Base-by-base conservation (phyloP, 2,797 vertebrate genomes). In the Salmo trutta region DNA sequence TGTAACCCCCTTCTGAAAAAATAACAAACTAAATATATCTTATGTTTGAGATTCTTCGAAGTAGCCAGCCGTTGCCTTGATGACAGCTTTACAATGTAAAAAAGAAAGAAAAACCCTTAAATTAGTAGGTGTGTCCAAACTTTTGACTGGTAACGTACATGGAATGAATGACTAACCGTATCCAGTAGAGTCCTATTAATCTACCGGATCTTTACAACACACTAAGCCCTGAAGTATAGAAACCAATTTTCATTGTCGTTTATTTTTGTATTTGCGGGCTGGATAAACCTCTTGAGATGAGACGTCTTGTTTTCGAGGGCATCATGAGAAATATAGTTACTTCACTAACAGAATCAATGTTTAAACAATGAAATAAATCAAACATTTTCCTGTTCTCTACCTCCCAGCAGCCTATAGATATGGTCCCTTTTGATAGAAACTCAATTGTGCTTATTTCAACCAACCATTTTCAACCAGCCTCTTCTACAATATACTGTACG, bases 401-500 rank as follows among this genome's bases (percentile, higher is more conserved):
- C 75, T 75, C 7, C 21, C 52, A 77, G 77, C 29, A 71, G 31
- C 69, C 77, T 83, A 84, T 79, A 41, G 56, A n/a, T n/a, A 59
- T 21, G 83, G 81, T n/a, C 56, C 56, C 56, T 59, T 47, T 59
- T n/a, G 56, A 59, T 17, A 59, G 56, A 21, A 21, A 59, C 56
- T 59, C 19, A n/a, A 89, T 86, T 52, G 68, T 47, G 14, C 75
- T 87, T 73, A 78, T 90, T 90, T 86, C 36, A 66, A 65, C 77
- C 74, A 86, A 19, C 74, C 36, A 3, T 84, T 79, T 84, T 84
- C 84, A 87, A 86, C 87, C 84, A 76, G 84, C 86, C 51, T 19
- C 66, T 7, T 15, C 3, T 27, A 3, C 27, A 12, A 8, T n/a
- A 77, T 47, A 47, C 10, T n/a, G 71, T 14, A 47, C 10, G 12